Evolutionary conservation across 2,888 invertebrate species (phyloP).

Genomic region (Idaea straminata): DNA sequence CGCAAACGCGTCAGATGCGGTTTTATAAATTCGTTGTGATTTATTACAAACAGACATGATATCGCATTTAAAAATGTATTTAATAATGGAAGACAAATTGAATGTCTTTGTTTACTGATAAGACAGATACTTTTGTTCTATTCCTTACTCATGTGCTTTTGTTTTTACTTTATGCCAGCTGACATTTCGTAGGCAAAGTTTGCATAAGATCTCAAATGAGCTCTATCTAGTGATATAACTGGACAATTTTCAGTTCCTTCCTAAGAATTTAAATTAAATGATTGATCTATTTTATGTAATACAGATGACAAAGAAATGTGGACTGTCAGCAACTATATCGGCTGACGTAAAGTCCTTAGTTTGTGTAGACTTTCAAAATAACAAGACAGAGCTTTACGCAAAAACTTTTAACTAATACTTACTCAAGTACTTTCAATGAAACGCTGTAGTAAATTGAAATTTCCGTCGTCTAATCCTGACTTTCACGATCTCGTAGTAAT

Average conservation of each 20-base stretch:
- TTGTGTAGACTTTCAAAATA: neutral
- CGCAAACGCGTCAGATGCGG: neutral
- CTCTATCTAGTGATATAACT: too few species aligned
- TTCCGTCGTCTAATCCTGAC: neutral
- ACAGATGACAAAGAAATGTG: too few species aligned
- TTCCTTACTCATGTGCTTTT: too few species aligned
- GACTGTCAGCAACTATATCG: too few species aligned
- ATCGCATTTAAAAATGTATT: neutral
- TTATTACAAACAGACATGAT: neutral
- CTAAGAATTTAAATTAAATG: too few species aligned
- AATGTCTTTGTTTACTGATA: neutral
- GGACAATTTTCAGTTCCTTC: too few species aligned
- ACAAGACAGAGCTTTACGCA: neutral
- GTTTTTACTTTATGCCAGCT: too few species aligned
- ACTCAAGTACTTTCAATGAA: neutral
- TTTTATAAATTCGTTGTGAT: neutral
- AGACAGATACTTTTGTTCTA: too few species aligned
- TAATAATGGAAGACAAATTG: neutral
- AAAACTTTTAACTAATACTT: neutral
- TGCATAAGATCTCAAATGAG: too few species aligned
- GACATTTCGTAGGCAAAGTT: too few species aligned
- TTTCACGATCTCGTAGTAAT: neutral
- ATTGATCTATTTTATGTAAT: too few species aligned
- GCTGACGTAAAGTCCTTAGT: neutral
- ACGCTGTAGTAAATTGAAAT: neutral